phyloP scores from a whole-genome alignment of 2,888 invertebrate genomes.

The Drosophila subsilvestris region DNA sequence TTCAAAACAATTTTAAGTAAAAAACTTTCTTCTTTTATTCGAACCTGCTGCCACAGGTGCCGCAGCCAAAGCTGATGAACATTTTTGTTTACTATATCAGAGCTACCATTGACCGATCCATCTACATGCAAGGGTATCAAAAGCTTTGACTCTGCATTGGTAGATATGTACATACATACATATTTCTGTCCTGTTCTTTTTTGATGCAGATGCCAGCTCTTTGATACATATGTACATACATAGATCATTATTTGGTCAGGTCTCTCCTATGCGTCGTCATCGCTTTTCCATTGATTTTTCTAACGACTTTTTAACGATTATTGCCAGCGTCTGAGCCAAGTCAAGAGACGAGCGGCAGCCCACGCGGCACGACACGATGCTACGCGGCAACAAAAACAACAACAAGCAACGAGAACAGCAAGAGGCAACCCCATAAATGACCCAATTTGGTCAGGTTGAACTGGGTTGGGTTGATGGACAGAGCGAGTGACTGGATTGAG shows the following conservation, averaged over 20 bases:
- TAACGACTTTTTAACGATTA: conserved; percentile 79
- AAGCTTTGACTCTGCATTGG: background rate
- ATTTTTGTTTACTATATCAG: background rate
- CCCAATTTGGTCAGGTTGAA: conserved; percentile 75
- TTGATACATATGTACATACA: background rate
- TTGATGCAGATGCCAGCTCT: background rate
- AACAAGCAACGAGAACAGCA: conserved; percentile 22
- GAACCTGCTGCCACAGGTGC: background rate
- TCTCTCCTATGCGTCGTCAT: conserved; percentile 62
- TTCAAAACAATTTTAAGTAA: background rate
- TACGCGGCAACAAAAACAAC: conserved; percentile 21
- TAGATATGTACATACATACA: no score
- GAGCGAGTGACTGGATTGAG: conserved; percentile 11
- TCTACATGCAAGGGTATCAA: background rate
- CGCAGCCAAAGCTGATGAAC: no score
- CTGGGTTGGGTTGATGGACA: conserved; percentile 37
- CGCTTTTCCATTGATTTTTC: conserved; percentile 63
- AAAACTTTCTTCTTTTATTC: background rate
- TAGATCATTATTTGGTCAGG: conserved; percentile 39
- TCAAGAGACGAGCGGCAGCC: conserved; percentile 50
- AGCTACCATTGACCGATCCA: no score
- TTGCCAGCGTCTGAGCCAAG: conserved; percentile 63
- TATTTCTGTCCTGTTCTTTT: conserved; percentile 17
- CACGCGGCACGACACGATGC: conserved; percentile 42
- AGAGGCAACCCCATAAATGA: conserved; percentile 69